Conservation (phyloP, 1,140 invertebrate species). For the Drosophila quadrilineata region DNA sequence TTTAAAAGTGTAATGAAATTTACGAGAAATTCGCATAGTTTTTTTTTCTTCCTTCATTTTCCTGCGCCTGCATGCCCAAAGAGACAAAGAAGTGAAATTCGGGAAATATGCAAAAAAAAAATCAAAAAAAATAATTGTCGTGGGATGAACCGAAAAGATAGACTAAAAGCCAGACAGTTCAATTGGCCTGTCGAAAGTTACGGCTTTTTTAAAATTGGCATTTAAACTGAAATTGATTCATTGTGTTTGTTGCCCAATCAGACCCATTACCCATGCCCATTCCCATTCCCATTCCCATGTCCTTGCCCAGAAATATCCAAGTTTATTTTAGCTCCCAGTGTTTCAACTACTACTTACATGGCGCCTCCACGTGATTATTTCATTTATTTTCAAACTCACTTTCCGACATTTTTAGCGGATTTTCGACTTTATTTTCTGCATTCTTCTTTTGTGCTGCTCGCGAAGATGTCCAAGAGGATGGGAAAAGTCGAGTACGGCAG, state of each 20-base stretch:
- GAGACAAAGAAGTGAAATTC: constrained; percentile 12
- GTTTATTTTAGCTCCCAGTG: too few species aligned
- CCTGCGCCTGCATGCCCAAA: too few species aligned
- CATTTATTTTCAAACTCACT: constrained; percentile 75
- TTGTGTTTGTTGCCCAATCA: constrained; percentile 35
- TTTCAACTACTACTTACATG: constrained; percentile 69
- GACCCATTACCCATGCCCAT: constrained; percentile 17
- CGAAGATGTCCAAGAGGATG: constrained; percentile 50
- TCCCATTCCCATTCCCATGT: not conserved
- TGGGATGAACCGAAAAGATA: constrained; percentile 40
- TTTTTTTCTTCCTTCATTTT: constrained; percentile 9
- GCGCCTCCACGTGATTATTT: constrained; percentile 60
- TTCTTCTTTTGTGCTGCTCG: constrained; percentile 23
- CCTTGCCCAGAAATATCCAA: too few species aligned
- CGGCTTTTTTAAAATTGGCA: constrained; percentile 61
- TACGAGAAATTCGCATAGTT: constrained; percentile 50
- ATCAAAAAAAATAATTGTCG: constrained; percentile 62
- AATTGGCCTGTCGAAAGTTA: constrained; percentile 63
- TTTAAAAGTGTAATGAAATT: constrained; percentile 71
- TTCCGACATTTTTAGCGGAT: constrained; percentile 44
- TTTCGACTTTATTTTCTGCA: constrained; percentile 53
- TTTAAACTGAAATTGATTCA: constrained; percentile 74
- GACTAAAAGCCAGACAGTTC: constrained; percentile 22
- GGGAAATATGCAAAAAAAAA: not conserved
- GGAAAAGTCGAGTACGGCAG: too few species aligned